Evolutionary conservation across 2,113 vertebrate species (phyloP).

Genomic region (Indicator indicator): DNA sequence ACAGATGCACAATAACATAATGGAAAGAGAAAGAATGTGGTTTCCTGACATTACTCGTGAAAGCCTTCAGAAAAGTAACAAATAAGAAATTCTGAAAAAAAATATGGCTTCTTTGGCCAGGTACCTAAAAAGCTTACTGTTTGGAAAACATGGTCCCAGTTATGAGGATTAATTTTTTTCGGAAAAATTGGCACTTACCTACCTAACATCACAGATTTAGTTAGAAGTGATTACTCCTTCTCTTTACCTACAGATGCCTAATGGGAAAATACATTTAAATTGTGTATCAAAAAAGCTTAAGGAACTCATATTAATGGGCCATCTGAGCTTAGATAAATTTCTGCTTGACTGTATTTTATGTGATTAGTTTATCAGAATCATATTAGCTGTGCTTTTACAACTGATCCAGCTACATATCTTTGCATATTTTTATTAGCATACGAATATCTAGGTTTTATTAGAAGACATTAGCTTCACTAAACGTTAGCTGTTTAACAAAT

Average conservation of each 20-base stretch:
- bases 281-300: not conserved
- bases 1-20: not conserved
- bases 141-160: not conserved
- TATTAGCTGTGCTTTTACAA: slow-evolving; percentile 27
- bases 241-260: not conserved
- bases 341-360: not conserved
- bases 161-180: slow-evolving; percentile 6
- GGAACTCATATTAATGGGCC: slow-evolving; percentile 10
- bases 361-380: not conserved
- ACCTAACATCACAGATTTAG: not conserved
- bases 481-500: slow-evolving; percentile 53
- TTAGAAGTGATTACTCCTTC: not conserved
- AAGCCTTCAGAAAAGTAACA: slow-evolving; percentile 10
- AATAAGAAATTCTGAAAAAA: slow-evolving; percentile 39
- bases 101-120: not conserved
- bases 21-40: not conserved
- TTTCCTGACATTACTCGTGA: not conserved
- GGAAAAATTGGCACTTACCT: not conserved
- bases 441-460: slow-evolving; percentile 7
- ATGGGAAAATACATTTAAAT: not conserved
- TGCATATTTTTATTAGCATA: slow-evolving; percentile 4
- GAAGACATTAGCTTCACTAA: slow-evolving; percentile 42
- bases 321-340: not conserved
- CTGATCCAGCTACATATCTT: not conserved
- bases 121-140: not conserved